These are phyloP conservation scores for Drosophila arizonae DNA, from an alignment of 1,140 invertebrate genomes.

Conservation along the genomic window DNA sequence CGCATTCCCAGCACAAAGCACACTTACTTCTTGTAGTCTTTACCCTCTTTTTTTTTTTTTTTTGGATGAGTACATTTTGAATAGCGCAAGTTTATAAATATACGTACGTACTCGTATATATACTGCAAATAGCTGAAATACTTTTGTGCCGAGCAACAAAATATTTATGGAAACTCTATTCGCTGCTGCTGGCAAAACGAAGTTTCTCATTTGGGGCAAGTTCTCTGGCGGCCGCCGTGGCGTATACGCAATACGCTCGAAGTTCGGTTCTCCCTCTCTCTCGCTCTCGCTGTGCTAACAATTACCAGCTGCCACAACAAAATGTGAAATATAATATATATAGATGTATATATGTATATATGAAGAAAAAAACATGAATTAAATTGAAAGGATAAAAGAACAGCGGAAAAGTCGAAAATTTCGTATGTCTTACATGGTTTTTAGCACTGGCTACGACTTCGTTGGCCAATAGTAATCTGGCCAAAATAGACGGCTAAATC, in stretches of 20 bases:
- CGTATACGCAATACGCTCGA: conserved; percentile 42
- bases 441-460: conserved; percentile 21
- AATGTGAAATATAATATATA: conserved; percentile 5
- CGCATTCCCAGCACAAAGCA: too few relatives aligned
- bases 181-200: conserved; percentile 9
- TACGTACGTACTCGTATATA: neutral
- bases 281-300: conserved; percentile 32
- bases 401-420: conserved; percentile 9
- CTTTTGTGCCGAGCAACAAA: conserved; percentile 30
- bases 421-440: conserved; percentile 38
- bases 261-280: neutral
- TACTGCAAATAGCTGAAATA: conserved; percentile 37
- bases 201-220: conserved; percentile 23
- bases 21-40: too few relatives aligned
- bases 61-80: conserved; percentile 19
- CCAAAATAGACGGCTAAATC: conserved; percentile 72
- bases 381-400: too few relatives aligned
- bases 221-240: conserved; percentile 7
- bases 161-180: conserved; percentile 24
- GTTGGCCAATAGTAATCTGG: conserved; percentile 59
- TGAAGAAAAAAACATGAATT: neutral
- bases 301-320: conserved; percentile 62
- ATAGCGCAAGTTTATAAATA: conserved; percentile 36
- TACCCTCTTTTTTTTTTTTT: neutral
- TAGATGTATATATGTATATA: neutral